Evolutionary conservation across 2,113 vertebrate genomes (phyloP).

Genomic region (Rhinolophus ferrumequinum): DNA sequence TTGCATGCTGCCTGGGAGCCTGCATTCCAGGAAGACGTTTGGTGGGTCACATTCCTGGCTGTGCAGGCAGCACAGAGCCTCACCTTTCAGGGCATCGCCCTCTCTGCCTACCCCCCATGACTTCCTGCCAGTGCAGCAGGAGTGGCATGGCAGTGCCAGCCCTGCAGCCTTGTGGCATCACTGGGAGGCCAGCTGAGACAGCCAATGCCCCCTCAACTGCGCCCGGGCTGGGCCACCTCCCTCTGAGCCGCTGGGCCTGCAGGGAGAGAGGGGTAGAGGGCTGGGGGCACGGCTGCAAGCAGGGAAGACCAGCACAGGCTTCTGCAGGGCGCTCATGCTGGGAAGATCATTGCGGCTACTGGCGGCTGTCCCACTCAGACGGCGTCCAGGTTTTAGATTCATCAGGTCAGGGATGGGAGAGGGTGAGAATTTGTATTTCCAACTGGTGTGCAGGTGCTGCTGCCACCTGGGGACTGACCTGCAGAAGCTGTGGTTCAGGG

Average conservation of each 20-base stretch:
- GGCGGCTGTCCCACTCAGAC: rapidly evolving
- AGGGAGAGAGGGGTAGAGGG: neutral
- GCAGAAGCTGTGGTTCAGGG: rapidly evolving
- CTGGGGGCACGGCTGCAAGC: rapidly evolving
- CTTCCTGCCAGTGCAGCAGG: too few relatives aligned
- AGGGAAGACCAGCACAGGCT: rapidly evolving
- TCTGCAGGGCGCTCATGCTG: neutral
- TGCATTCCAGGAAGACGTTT: neutral
- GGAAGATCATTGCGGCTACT: rapidly evolving
- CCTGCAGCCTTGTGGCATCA: rapidly evolving
- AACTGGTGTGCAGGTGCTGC: rapidly evolving
- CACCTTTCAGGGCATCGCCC: rapidly evolving
- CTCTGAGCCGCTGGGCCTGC: neutral
- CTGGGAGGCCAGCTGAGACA: too few relatives aligned
- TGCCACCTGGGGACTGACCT: rapidly evolving
- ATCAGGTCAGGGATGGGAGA: too few relatives aligned
- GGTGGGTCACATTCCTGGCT: neutral
- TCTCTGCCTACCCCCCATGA: rapidly evolving
- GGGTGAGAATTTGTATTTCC: rapidly evolving
- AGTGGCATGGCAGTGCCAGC: rapidly evolving
- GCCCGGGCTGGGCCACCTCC: rapidly evolving
- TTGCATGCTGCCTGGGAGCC: neutral
- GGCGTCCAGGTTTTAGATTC: neutral
- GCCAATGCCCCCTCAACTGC: rapidly evolving
- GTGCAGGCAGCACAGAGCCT: too few relatives aligned